phyloP scores from a whole-genome alignment of 2,797 vertebrate genomes.

The Lophotriccus pileatus region DNA sequence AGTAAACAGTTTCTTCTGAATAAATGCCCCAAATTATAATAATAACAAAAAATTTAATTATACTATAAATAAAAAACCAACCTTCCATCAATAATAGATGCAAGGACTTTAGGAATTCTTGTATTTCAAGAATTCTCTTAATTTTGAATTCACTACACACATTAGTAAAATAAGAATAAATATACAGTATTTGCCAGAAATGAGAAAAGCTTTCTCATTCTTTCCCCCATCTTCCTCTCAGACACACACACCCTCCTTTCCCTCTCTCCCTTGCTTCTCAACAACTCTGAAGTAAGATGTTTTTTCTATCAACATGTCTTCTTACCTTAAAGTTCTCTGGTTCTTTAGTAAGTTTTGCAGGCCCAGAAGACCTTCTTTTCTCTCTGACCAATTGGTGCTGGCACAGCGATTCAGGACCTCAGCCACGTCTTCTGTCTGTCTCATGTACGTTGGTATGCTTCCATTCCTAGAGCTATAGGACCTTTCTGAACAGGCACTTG shows the following conservation, averaged over 20 bases:
- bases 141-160: not conserved
- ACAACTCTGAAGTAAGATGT: not conserved
- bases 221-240: not conserved
- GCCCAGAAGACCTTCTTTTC: slow-evolving; percentile 93
- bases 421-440: slow-evolving; percentile 95
- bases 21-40: not conserved
- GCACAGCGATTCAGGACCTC: slow-evolving; percentile 96
- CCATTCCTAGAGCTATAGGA: slow-evolving; percentile 96
- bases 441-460: slow-evolving; percentile 94
- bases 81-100: not conserved
- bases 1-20: not conserved
- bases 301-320: not conserved
- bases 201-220: not conserved
- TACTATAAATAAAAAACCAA: not conserved
- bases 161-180: not conserved
- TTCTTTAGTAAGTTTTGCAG: slow-evolving; percentile 91
- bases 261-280: not conserved
- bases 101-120: not conserved
- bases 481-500: slow-evolving; percentile 93
- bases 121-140: not conserved
- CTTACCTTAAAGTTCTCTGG: slow-evolving; percentile 92
- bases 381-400: slow-evolving; percentile 96
- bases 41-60: not conserved
- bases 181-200: not conserved
- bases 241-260: not conserved